Percentiles rank a stretch among this genome's conserved stretches.
These are phyloP conservation scores for Callocephalon fimbriatum DNA, from an alignment of 2,113 vertebrate species.

Conservation along the genomic window DNA sequence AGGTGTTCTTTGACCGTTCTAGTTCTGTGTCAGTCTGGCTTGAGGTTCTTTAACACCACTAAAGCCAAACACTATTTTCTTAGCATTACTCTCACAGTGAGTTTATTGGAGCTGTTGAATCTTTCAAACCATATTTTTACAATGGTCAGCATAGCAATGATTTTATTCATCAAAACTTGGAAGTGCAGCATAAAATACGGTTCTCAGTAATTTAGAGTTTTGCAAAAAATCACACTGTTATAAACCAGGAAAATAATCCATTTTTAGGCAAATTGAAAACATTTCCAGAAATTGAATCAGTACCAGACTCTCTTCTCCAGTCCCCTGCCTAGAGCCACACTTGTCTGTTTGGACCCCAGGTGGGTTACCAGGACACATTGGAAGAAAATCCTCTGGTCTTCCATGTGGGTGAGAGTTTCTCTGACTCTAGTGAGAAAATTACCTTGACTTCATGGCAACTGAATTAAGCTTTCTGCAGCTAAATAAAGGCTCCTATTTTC, in stretches of 20 bases:
- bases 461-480: neutral
- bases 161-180: neutral
- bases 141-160: neutral
- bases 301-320: neutral
- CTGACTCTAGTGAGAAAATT: neutral
- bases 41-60: neutral
- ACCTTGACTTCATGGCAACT: slow-evolving; percentile 3
- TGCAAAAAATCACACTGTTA: neutral
- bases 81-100: neutral
- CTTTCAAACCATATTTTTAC: neutral
- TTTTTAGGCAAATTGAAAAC: neutral
- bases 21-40: neutral
- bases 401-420: neutral
- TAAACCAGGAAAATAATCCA: neutral
- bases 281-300: neutral
- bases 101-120: neutral
- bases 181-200: neutral
- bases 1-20: neutral
- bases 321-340: neutral
- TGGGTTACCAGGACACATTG: neutral
- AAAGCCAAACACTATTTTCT: neutral
- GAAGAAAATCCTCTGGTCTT: neutral
- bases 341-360: neutral
- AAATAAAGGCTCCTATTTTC: slow-evolving; percentile 9
- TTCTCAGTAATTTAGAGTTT: neutral